Evolutionary conservation across 2,113 vertebrate genomes (phyloP).

Genomic region (Pseudois nayaur): DNA sequence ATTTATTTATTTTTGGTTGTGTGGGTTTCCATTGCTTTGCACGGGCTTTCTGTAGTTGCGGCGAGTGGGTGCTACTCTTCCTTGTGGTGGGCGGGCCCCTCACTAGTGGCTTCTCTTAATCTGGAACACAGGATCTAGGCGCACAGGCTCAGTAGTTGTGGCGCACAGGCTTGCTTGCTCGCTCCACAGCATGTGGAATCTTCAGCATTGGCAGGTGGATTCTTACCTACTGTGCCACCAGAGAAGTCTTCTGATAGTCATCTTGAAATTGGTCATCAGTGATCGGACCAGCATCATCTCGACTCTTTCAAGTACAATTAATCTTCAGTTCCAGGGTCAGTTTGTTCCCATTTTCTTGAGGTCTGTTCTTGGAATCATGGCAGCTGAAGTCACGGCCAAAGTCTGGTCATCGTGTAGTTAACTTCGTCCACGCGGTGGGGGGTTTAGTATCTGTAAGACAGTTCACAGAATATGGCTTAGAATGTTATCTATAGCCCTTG

Average conservation of each 20-base stretch:
- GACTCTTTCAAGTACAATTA: not conserved
- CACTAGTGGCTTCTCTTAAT: not conserved
- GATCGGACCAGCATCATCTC: not conserved
- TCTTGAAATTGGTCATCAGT: not conserved
- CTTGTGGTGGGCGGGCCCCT: not conserved
- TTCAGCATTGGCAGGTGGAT: not conserved
- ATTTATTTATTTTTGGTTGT: not conserved
- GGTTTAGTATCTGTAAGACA: not conserved
- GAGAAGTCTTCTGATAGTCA: not conserved
- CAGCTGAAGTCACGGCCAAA: not conserved
- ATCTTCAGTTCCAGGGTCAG: not conserved
- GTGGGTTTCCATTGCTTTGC: not conserved
- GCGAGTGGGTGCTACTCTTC: not conserved
- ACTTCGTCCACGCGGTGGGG: fast-evolving
- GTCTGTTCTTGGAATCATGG: not conserved
- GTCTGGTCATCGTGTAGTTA: not conserved
- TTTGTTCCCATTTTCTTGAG: not conserved
- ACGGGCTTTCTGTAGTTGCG: fast-evolving
- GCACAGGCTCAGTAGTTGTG: not conserved
- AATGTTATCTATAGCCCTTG: not conserved
- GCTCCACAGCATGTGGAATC: not conserved
- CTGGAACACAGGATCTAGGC: not conserved
- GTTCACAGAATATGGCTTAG: not conserved
- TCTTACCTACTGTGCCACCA: not conserved
- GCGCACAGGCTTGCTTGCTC: not conserved